phyloP scores from a whole-genome alignment of 2,888 invertebrate species.

The Xestoiulus laeticollis region DNA sequence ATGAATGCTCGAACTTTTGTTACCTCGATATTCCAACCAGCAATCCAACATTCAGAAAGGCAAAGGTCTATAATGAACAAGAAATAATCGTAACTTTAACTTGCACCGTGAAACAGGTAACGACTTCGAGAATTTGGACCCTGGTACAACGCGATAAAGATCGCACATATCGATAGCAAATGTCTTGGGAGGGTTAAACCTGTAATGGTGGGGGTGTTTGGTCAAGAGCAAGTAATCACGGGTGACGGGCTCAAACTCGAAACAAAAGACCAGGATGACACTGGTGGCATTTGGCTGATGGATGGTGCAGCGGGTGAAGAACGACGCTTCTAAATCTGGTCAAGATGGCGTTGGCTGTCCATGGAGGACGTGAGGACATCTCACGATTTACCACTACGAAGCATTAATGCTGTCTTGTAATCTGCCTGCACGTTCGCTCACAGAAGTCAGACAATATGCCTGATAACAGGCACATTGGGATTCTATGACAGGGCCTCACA shows the following conservation, averaged over 20 bases:
- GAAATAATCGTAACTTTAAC: too few species aligned
- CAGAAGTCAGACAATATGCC: neutral
- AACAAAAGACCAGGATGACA: neutral
- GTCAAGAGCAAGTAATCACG: neutral
- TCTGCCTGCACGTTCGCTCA: neutral
- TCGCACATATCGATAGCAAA: too few species aligned
- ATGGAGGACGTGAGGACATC: neutral
- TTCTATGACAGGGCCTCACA: neutral
- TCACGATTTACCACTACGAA: neutral
- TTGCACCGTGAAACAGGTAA: too few species aligned
- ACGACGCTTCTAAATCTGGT: neutral
- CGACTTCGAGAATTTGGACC: too few species aligned
- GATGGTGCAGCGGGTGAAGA: neutral
- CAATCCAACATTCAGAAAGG: too few species aligned
- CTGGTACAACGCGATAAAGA: too few species aligned
- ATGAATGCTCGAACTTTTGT: too few species aligned
- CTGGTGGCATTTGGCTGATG: neutral
- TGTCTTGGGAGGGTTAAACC: too few species aligned
- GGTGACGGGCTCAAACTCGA: neutral
- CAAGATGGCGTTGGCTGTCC: neutral
- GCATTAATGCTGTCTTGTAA: neutral
- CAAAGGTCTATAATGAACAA: too few species aligned
- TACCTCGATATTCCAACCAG: too few species aligned
- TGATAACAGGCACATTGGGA: neutral
- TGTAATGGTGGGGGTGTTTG: too few species aligned